phyloP scores from a whole-genome alignment of 2,113 vertebrate genomes.

The Pseudopodoces humilis region DNA sequence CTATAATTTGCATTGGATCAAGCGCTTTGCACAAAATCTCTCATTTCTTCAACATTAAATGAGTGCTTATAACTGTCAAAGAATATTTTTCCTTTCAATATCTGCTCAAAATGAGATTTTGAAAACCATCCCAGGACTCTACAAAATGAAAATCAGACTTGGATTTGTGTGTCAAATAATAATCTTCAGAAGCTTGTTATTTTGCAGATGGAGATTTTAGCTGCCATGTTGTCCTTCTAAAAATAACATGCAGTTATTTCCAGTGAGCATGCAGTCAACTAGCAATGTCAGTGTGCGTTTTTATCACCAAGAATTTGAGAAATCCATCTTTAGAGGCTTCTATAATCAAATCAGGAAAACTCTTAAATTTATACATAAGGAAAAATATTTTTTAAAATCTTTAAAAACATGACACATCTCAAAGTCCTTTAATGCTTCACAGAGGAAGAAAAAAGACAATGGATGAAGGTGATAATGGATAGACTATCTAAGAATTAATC shows the following conservation, averaged over 20 bases:
- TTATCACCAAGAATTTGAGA: slow-evolving; percentile 25
- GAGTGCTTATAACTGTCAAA: neutral
- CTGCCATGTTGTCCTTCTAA: slow-evolving; percentile 73
- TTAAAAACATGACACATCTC: neutral
- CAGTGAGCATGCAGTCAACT: slow-evolving; percentile 52
- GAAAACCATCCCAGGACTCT: neutral
- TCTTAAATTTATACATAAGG: neutral
- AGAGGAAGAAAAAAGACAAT: neutral
- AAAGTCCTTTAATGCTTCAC: neutral
- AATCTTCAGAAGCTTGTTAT: slow-evolving; percentile 63
- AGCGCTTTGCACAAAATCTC: neutral
- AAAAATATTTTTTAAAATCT: neutral
- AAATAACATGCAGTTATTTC: slow-evolving; percentile 59
- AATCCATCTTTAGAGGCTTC: neutral
- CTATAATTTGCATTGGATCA: neutral
- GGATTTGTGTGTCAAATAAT: slow-evolving; percentile 39
- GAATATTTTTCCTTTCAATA: neutral
- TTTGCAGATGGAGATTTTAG: slow-evolving; percentile 68
- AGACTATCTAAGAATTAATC: neutral
- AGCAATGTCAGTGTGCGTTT: slow-evolving; percentile 35
- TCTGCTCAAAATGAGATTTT: slow-evolving; percentile 11
- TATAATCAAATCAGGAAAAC: neutral
- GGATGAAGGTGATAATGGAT: neutral
- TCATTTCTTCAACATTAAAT: neutral
- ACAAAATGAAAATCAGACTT: slow-evolving; percentile 41